A percentile compares a stretch with the other conserved stretches of the same genome.
Conservation (phyloP, 1,140 invertebrate genomes). For the Helicoverpa zea region DNA sequence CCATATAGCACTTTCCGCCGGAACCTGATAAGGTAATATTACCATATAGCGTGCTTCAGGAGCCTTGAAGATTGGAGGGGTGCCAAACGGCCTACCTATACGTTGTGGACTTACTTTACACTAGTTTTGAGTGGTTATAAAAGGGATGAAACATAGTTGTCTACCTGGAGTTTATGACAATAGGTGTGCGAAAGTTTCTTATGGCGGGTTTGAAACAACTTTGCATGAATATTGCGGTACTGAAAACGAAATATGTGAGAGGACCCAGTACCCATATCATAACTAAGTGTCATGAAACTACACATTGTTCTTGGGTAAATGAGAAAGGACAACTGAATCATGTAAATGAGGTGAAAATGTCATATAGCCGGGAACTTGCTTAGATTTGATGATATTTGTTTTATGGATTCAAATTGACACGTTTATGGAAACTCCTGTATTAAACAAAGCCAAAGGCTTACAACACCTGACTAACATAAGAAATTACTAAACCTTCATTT, state of each 20-base stretch:
- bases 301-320: too few species aligned
- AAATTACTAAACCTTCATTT: neutral
- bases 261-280: too few species aligned
- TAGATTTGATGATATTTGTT: too few species aligned
- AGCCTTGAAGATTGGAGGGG: conserved; percentile 59
- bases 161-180: neutral
- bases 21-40: conserved; percentile 57
- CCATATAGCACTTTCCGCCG: conserved; percentile 45
- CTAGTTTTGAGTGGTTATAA: conserved; percentile 31
- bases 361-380: too few species aligned
- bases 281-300: too few species aligned
- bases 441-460: too few species aligned
- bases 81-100: conserved; percentile 48
- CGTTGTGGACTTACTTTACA: conserved; percentile 23
- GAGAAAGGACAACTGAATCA: too few species aligned
- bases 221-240: too few species aligned
- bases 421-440: too few species aligned
- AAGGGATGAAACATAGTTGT: conserved; percentile 23
- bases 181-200: conserved; percentile 5
- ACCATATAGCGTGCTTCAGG: conserved; percentile 67
- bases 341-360: too few species aligned
- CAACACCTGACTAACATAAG: neutral
- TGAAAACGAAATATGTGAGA: too few species aligned
- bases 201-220: neutral
- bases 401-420: too few species aligned